Evolutionary conservation across 2,888 invertebrate genomes (phyloP).

Genomic region (Drosophila rubida): DNA sequence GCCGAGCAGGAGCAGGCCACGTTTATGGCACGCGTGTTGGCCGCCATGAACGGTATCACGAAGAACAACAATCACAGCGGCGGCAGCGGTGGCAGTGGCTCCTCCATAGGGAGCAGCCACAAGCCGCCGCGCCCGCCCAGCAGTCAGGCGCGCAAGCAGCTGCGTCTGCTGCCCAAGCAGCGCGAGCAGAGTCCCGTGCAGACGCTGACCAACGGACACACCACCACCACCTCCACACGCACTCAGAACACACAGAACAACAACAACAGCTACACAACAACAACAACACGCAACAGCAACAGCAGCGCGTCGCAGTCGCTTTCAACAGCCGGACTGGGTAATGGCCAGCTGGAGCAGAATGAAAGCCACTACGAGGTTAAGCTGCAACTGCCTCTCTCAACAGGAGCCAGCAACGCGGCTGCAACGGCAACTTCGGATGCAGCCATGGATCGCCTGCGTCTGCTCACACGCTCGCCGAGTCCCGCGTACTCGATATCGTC

Average conservation of each 20-base stretch:
- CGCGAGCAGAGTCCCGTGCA: conserved; percentile 74
- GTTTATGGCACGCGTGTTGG: conserved; percentile 78
- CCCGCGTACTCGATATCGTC: conserved; percentile 84
- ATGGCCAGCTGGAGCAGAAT: conserved; percentile 36
- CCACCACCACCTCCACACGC: conserved; percentile 23
- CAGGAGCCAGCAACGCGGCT: conserved; percentile 35
- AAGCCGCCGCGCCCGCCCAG: conserved; percentile 82
- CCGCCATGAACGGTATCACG: conserved; percentile 74
- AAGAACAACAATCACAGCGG: conserved; percentile 46
- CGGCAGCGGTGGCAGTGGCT: conserved; percentile 64
- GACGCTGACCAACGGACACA: conserved; percentile 57
- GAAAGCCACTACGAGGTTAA: conserved; percentile 67
- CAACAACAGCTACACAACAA: conserved; percentile 17
- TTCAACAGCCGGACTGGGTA: conserved; percentile 60
- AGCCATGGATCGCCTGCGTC: conserved; percentile 66
- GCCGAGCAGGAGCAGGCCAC: conserved; percentile 55
- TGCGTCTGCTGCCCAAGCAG: conserved; percentile 72
- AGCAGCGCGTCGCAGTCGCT: conserved; percentile 54
- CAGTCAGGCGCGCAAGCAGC: conserved; percentile 78
- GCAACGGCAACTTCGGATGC: conserved; percentile 26
- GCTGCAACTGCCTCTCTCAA: conserved; percentile 74
- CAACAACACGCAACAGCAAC: conserved; percentile 26
- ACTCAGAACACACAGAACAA: conserved; percentile 12
- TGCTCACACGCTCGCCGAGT: conserved; percentile 86
- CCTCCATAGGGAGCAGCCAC: conserved; percentile 62